Percentiles rank a stretch among this genome's conserved stretches.
Conservation (phyloP, 2,888 invertebrate species). For the Catocala sponsa region DNA sequence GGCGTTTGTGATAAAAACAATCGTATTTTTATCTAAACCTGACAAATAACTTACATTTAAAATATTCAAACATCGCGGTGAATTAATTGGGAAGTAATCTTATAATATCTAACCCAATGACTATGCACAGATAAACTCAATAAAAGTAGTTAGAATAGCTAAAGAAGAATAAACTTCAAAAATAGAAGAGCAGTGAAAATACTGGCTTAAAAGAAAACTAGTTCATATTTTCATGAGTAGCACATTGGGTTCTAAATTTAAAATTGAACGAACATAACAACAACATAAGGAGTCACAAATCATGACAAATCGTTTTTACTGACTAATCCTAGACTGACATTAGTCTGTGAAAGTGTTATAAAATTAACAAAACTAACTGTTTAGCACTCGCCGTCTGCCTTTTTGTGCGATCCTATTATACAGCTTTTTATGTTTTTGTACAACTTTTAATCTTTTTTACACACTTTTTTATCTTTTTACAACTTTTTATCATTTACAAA, state of each 20-base stretch:
- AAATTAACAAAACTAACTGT: conserved; percentile 30
- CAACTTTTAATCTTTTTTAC: neutral
- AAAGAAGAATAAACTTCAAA: conserved; percentile 1
- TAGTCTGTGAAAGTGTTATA: conserved; percentile 44
- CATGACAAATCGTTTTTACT: conserved; percentile 20
- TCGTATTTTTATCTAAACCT: conserved; percentile 15
- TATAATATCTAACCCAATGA: conserved; percentile 1
- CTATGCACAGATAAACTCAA: neutral
- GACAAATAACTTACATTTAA: conserved; percentile 14
- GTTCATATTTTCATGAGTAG: neutral
- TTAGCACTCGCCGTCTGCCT: conserved; percentile 16
- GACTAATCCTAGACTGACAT: conserved; percentile 18
- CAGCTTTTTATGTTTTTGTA: conserved; percentile 10
- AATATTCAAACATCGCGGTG: conserved; percentile 12
- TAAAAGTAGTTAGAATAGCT: neutral
- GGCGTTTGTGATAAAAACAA: conserved; percentile 17
- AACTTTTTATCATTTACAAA: conserved; percentile 14
- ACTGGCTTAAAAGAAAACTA: neutral
- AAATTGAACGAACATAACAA: conserved; percentile 9
- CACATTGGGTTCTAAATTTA: conserved; percentile 4
- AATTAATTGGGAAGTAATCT: conserved; percentile 12
- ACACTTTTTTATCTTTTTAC: conserved; percentile 5
- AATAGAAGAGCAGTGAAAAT: neutral
- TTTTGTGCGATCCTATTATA: conserved; percentile 24
- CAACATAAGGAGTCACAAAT: conserved; percentile 9